Evolutionary conservation across 2,888 invertebrate species (phyloP), one percentile per base, ranked within the genome.

Genomic region (Zaprionus bogoriensis): DNA sequence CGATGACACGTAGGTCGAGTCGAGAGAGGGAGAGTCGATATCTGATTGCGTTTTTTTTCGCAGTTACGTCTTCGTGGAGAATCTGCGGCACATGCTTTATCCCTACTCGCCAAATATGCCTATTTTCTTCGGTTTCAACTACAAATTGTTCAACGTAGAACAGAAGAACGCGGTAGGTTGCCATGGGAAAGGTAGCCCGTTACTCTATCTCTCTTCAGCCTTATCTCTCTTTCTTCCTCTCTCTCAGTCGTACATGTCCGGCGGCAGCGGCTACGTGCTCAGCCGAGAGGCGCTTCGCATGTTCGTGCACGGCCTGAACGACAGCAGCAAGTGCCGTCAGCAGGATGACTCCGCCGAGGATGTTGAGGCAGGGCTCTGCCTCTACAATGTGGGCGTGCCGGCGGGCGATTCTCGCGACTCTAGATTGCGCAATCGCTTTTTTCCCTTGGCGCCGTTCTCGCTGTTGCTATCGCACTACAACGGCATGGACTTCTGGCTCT

Each of bases 261-360:
- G 97, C 0, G 96, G 96, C 0, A 96, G 96, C 48, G 98, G 98
- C 1, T 99, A 99, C 90, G 96, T 98, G 23, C 92, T 99, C 17
- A 98, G 97, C 81, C 93, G 93, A 57, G 95, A 94, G 86, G 97
- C 86, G 0, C 19, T 97, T 1, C 93, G 93, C 51, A 91, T 93
- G 69, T 96, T 98, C 89, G 94, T 94, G 74, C 92, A 93, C 23
- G 96, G 93, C 0, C 86, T 97, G n/a, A 93, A 94, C 0, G 92
- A 96, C 72, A 91, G 92, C 14, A 92, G 92, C 20, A 78, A 82
- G 42, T 88, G 88, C 57, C 67, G 74, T 2, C 54, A 65, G 36
- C 93, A 94, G 76, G 93, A 94, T 74, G 93, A 94, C 53, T 39
- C 54, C 1, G 66, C 87, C n/a, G 89, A 88, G 73, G 89, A 89